phyloP scores from a whole-genome alignment of 2,888 invertebrate genomes.

The Penaeus monodon region DNA sequence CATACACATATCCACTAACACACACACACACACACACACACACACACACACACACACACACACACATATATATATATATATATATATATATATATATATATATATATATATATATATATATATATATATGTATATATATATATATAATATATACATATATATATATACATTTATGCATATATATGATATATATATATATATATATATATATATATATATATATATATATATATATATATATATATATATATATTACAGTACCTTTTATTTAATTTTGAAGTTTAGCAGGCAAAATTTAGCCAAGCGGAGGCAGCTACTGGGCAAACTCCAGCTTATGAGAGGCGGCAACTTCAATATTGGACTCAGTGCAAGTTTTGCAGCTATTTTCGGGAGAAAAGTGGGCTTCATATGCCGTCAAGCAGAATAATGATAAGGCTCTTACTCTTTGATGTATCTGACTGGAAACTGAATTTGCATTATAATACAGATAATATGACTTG shows the following conservation, averaged over 20 bases:
- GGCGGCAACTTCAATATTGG: too few species aligned
- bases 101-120: slow-evolving; percentile 30
- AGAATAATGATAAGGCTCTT: neutral
- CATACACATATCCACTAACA: too few species aligned
- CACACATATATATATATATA: neutral
- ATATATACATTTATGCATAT: neutral
- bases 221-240: slow-evolving; percentile 4
- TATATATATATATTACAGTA: neutral
- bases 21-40: too few species aligned
- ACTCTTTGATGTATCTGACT: too few species aligned
- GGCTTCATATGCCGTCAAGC: neutral
- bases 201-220: neutral
- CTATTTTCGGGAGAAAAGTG: neutral
- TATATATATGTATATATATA: slow-evolving; percentile 14
- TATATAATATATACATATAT: slow-evolving; percentile 4
- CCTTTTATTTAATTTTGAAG: neutral
- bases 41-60: too few species aligned
- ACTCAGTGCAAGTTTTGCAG: too few species aligned
- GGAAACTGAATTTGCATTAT: too few species aligned
- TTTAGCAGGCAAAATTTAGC: neutral
- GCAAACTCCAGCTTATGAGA: neutral
- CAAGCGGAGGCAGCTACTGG: neutral
- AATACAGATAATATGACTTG: too few species aligned
- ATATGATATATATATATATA: slow-evolving; percentile 1
- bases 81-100: slow-evolving; percentile 7